Evolutionary conservation across 2,113 vertebrate genomes (phyloP), one percentile per base, ranked within the genome.

Genomic region (Gasterosteus aculeatus): DNA sequence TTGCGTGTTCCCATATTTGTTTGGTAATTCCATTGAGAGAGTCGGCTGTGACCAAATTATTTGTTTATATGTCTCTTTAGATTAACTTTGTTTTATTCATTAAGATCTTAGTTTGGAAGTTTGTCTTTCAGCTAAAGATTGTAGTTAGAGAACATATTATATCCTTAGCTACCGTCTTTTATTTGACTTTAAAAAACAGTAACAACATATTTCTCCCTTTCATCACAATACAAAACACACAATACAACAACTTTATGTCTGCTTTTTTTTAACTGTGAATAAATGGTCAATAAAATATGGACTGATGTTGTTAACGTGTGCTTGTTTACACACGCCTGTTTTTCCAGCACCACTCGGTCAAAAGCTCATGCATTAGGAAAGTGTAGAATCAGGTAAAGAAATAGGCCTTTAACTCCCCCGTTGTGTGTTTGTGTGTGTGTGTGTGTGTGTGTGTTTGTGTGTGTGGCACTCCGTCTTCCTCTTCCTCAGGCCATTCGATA

Each of bases 401-500:
- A 83, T 61, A 12, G 77, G 49, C 68, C 67, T 81, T 86, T 86
- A 88, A 88, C 86, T 87, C 75, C 70, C 67, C 70, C 51, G 56
- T 46, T 69, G 74, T 65, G 78, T 79, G 76, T 82, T 85, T 74
- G 62, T 70, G 22, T 38, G 42, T 73, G 78, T 65, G 42, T 10
- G 60, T 74, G 68, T 76, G 57, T 51, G 51, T 51, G 38, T 19
- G 68, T 49, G 35, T 60, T 68, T 11, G 9, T 42, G 61, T 44
- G 7, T 26, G 57, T 12, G 53, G 4, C 59, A 75, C 61, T 12
- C 41, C 62, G 58, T 72, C 61, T 46, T 77, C 64, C 75, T 67
- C 59, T 65, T 88, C 70, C 72, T 84, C 60, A 57, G 80, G 82
- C 80, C 70, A 89, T 91, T 91, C 82, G 81, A 72, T 78, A 81